These are phyloP conservation scores for Nemotelus nigrinus DNA, from an alignment of 2,888 invertebrate genomes.

Conservation along the genomic window DNA sequence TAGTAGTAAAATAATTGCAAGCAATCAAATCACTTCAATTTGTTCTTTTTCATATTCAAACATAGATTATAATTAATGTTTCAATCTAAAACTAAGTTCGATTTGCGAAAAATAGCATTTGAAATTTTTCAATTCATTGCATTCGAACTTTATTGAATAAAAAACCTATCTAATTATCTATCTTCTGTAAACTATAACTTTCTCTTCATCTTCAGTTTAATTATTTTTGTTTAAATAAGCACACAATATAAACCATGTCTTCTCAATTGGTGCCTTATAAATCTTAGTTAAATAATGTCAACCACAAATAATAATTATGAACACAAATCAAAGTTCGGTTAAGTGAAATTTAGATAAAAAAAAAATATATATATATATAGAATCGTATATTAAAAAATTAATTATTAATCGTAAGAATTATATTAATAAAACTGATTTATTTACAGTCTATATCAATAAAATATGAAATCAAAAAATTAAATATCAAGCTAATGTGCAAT, in stretches of 20 bases:
- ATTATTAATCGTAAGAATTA: no score
- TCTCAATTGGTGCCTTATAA: conserved; percentile 30
- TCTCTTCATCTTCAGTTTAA: no score
- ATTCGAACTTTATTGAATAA: no score
- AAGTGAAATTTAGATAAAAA: neutral
- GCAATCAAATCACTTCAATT: no score
- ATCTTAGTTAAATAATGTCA: neutral
- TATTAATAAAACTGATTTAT: neutral
- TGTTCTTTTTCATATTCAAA: no score
- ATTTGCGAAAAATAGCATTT: no score
- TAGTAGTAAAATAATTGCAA: no score
- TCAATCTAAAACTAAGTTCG: no score
- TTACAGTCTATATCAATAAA: neutral
- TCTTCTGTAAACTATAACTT: no score
- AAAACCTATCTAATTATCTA: no score
- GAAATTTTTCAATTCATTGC: no score
- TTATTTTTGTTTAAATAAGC: neutral
- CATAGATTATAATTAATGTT: no score
- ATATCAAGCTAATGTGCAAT: conserved; percentile 33
- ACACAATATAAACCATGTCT: neutral
- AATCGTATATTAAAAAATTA: neutral
- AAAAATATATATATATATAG: neutral
- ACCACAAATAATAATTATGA: neutral
- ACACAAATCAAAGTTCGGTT: neutral
- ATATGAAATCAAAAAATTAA: conserved; percentile 8